Evolutionary conservation across 2,888 invertebrate genomes (phyloP).

Genomic region (Acronicta aceris): DNA sequence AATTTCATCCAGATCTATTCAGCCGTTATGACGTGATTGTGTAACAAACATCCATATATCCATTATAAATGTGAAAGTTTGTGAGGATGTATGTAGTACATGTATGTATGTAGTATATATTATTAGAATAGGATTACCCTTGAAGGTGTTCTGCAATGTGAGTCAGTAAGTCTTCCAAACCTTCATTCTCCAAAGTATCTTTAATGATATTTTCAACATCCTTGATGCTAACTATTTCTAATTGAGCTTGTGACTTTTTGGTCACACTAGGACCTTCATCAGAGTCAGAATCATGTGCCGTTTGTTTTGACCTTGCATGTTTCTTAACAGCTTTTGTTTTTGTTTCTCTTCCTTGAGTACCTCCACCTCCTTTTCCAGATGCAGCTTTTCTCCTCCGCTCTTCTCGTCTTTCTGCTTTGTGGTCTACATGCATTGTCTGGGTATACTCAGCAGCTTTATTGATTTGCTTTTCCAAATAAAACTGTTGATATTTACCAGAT

Average conservation of each 20-base stretch:
- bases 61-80: no score
- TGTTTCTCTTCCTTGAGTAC: conserved; percentile 97
- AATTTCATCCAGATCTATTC: no score
- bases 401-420: conserved; percentile 93
- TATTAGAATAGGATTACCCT: conserved; percentile 79
- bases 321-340: conserved; percentile 98
- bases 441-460: conserved; percentile 77
- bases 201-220: conserved; percentile 92
- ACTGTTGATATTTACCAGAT: conserved; percentile 93
- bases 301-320: conserved; percentile 89
- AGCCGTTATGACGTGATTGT: no score
- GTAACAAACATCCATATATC: no score
- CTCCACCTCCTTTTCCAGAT: conserved; percentile 96
- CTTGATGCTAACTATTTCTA: conserved; percentile 91
- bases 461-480: conserved; percentile 91
- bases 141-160: conserved; percentile 92
- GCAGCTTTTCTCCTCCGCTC: conserved; percentile 96
- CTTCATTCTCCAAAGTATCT: conserved; percentile 91
- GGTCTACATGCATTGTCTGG: conserved; percentile 79
- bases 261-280: conserved; percentile 87
- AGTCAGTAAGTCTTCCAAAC: conserved; percentile 91
- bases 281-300: conserved; percentile 91
- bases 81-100: no score
- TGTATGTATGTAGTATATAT: no score
- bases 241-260: conserved; percentile 77